Evolutionary conservation across 2,888 invertebrate species (phyloP).

Genomic region (Drosophila acutilabella): DNA sequence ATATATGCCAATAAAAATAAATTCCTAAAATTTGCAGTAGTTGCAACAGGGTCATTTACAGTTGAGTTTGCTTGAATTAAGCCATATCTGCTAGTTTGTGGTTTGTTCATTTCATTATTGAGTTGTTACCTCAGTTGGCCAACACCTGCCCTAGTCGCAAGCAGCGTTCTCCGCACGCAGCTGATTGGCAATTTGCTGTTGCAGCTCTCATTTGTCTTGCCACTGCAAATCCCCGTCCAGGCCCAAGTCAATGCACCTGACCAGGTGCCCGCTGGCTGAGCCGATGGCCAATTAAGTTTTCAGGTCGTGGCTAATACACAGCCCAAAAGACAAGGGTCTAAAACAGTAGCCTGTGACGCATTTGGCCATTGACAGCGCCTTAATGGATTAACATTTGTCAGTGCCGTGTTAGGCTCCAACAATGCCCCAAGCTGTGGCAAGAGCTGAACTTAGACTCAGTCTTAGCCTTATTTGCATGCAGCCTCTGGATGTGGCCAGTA

Average conservation of each 20-base stretch:
- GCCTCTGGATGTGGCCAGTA: slow-evolving; percentile 11
- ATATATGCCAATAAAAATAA: too few species aligned
- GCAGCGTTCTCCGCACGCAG: slow-evolving; percentile 58
- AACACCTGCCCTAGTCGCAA: slow-evolving; percentile 61
- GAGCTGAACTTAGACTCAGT: background rate
- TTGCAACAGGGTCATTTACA: background rate
- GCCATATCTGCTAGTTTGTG: background rate
- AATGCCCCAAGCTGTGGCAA: slow-evolving; percentile 57
- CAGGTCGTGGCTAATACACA: slow-evolving; percentile 59
- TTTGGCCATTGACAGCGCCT: slow-evolving; percentile 83
- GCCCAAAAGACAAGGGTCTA: slow-evolving; percentile 14
- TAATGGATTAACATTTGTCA: slow-evolving; percentile 84
- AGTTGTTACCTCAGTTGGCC: slow-evolving; percentile 59
- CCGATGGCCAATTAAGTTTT: slow-evolving; percentile 67
- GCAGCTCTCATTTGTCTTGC: slow-evolving; percentile 70
- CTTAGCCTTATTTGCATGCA: slow-evolving; percentile 53
- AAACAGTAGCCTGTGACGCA: slow-evolving; percentile 79
- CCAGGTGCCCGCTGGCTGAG: slow-evolving; percentile 58
- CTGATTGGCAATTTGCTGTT: slow-evolving; percentile 79
- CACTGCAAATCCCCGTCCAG: slow-evolving; percentile 55
- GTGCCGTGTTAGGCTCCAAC: slow-evolving; percentile 78
- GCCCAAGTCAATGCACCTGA: slow-evolving; percentile 57
- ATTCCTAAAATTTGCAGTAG: too few species aligned
- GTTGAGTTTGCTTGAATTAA: background rate
- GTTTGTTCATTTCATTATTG: slow-evolving; percentile 47